These are phyloP conservation scores for Microplitis demolitor DNA, from an alignment of 1,140 invertebrate genomes.

Conservation along the genomic window DNA sequence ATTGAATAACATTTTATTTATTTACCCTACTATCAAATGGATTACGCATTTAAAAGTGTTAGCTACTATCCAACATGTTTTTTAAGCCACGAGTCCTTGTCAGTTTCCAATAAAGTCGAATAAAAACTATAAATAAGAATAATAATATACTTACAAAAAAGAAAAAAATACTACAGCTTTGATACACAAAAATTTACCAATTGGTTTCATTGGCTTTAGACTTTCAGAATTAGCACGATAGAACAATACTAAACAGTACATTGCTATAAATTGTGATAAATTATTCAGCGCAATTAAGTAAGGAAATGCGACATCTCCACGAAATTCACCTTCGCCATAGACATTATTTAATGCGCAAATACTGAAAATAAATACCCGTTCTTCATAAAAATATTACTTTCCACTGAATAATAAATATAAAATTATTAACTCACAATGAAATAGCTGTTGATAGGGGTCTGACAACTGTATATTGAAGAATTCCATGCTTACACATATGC, in stretches of 20 bases:
- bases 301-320: conserved; percentile 81
- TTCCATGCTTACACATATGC: conserved; percentile 94
- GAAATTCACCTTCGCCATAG: conserved; percentile 90
- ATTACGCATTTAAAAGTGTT: no score
- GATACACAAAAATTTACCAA: conserved; percentile 97
- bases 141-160: conserved; percentile 84
- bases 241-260: conserved; percentile 95
- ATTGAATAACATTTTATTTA: no score
- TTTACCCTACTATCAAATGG: no score
- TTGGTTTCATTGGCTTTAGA: conserved; percentile 87
- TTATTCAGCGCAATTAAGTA: conserved; percentile 93
- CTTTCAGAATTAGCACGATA: conserved; percentile 88
- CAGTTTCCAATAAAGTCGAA: no score
- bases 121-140: neutral
- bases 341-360: conserved; percentile 85
- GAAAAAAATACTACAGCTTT: conserved; percentile 98
- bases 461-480: conserved; percentile 91
- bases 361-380: conserved; percentile 60
- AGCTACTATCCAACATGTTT: no score
- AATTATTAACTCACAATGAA: conserved; percentile 74
- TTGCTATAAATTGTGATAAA: conserved; percentile 92
- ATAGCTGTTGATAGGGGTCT: conserved; percentile 86
- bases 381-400: neutral
- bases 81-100: no score
- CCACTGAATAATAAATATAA: conserved; percentile 2